Evolutionary conservation across 2,113 vertebrate species (phyloP).

Genomic region (Peromyscus leucopus): DNA sequence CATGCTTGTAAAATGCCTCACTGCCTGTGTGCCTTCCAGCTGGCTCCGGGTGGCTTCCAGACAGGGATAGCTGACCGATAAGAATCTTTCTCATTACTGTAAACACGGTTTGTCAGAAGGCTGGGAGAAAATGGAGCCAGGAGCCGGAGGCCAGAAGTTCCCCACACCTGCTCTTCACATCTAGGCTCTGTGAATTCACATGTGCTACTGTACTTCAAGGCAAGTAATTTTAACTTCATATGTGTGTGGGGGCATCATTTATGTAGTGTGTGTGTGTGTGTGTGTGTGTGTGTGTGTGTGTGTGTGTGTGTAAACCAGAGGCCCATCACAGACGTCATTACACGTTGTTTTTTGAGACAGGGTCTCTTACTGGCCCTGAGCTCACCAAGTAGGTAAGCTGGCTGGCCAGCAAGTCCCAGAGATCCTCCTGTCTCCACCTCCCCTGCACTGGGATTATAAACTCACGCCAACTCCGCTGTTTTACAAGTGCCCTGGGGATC

Average conservation of each 20-base stretch:
- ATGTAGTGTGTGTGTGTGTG: background rate
- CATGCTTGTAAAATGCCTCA: constrained; percentile 30
- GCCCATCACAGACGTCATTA: background rate
- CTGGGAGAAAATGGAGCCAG: constrained; percentile 46
- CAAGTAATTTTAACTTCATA: background rate
- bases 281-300: background rate
- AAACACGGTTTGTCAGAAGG: constrained; percentile 23
- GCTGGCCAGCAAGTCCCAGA: background rate
- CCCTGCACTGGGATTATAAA: background rate
- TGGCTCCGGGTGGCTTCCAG: constrained; percentile 56
- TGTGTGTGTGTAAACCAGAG: background rate
- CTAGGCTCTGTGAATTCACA: background rate
- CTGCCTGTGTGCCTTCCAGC: background rate
- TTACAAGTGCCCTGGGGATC: background rate
- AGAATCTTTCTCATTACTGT: constrained; percentile 54
- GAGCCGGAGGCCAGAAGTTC: constrained; percentile 43
- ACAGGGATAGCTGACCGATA: constrained; percentile 41
- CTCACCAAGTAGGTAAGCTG: background rate
- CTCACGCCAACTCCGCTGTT: background rate
- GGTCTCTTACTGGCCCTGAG: background rate
- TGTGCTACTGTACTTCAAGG: background rate
- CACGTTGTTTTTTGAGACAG: background rate
- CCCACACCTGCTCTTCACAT: background rate
- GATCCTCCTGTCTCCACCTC: background rate
- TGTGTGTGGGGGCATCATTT: background rate